Evolutionary conservation across 2,888 invertebrate genomes (phyloP), one percentile per base, ranked within the genome.

Genomic region (Xestoiulus laeticollis): DNA sequence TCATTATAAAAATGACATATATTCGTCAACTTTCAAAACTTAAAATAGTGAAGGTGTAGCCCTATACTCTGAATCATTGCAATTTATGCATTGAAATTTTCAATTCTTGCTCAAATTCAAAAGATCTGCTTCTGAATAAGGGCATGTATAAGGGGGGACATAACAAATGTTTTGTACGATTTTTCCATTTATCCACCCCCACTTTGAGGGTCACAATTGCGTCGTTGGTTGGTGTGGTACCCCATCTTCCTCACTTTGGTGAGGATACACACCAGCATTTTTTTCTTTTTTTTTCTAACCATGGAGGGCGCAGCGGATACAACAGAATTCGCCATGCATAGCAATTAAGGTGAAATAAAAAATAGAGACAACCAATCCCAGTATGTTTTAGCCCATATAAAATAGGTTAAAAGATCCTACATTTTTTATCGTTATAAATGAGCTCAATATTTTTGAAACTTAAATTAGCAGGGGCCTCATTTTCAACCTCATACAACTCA

Each of bases 51-150:
- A 26, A 6, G 26, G 8, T 68, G 4, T 5, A 38, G 6, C 26
- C 22, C 26, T n/a, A n/a, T n/a, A n/a, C 68, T 68, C 68, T 68
- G 68, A 22, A 68, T 78, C 30, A 38, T 26, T 78, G 30, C 16
- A 14, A 30, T 26, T 78, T 78, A 30, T 78, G 78, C 30, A 30
- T 78, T 30, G 78, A 78, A 78, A 78, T 78, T 78, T 78, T 30
- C 78, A 78, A 78, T 78, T 78, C 78, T 78, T 78, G 78, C 26
- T 12, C 78, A 78, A 78, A 78, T 78, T 78, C 78, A 78, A 78
- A 78, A 78, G 78, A 12, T 26, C 14, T 3, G 30, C 26, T 26
- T 12, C 30, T 78, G 78, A 78, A 78, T 78, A 26, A 68, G 68
- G 30, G 30, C 30, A 26, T 1, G 26, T 30, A 26, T 26, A 68